Base-by-base conservation (phyloP, 2,888 invertebrate genomes). In the Charanyca ferruginea region DNA sequence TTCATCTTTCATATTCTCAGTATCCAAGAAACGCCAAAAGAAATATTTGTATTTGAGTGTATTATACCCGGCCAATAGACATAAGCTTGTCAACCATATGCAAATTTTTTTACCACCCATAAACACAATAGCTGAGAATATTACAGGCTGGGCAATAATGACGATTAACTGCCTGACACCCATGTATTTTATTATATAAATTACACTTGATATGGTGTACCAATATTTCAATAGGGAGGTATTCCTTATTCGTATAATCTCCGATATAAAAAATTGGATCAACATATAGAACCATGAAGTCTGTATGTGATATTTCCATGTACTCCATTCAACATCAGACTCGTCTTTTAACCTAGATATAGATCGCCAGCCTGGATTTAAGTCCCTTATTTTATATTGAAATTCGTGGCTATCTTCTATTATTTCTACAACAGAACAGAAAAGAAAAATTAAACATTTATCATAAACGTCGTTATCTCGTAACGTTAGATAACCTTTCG, bases 271-370 rank as follows among this genome's bases (percentile, higher is more conserved):
- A 76, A 96, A 91, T 83, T 97, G 96, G 28, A 96, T 64, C 66
- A 96, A 79, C 72, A 96, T 85, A 94, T 96, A 97, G 59, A 96
- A 95, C 85, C 96, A 93, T 58, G 96, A 89, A 71, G 89, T 90
- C 49, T 90, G 87, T 58, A 97, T 87, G 62, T 96, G 95, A 74
- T 92, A 96, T 82, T 96, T 96, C 96, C 97, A 97, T 64, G 96
- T 94, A 83, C 91, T 96, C 98, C 98, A 98, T 93, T 98, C 98
- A 85, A 96, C 93, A 91, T 98, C 98, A 22, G 97, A 96, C 25
- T 93, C 90, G 92, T 98, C 98, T 91, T 96, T 96, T 72, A 95
- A 95, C 80, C 96, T 93, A 32, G 92, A 89, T 53, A 97, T 78
- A 80, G 96, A 90, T 11, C 84, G 81, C 97, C 97, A 97, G 38